Percentiles rank a stretch among this genome's conserved stretches.
These are phyloP conservation scores for Meleagris gallopavo DNA, from an alignment of 2,113 vertebrate species.

Conservation along the genomic window DNA sequence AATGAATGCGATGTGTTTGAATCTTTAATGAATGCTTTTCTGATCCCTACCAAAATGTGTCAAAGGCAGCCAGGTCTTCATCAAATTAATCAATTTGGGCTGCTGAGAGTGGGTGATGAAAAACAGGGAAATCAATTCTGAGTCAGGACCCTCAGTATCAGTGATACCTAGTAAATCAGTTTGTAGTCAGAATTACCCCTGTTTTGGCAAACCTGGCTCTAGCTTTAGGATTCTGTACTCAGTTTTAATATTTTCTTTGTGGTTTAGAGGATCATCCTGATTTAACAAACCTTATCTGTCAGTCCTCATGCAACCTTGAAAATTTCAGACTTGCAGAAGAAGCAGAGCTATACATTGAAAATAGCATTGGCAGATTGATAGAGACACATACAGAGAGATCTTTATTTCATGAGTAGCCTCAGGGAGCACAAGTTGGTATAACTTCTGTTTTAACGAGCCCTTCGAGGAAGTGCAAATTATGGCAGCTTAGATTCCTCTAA, in stretches of 20 bases:
- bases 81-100: neutral
- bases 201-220: neutral
- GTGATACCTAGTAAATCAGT: neutral
- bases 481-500: neutral
- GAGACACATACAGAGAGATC: neutral
- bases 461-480: neutral
- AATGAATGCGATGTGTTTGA: neutral
- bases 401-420: constrained; percentile 35
- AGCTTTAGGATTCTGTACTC: neutral
- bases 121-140: neutral
- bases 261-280: neutral
- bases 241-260: neutral
- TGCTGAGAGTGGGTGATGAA: neutral
- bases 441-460: neutral
- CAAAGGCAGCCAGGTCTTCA: neutral
- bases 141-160: neutral
- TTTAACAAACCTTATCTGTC: neutral
- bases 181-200: neutral
- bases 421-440: constrained; percentile 15
- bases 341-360: neutral
- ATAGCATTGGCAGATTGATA: neutral
- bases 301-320: neutral
- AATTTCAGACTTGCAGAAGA: neutral
- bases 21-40: neutral
- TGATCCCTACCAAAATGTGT: neutral